A percentile compares a stretch with the other conserved stretches of the same genome.
These are phyloP conservation scores for Belgica antarctica DNA, from an alignment of 2,888 invertebrate genomes.

Conservation along the genomic window DNA sequence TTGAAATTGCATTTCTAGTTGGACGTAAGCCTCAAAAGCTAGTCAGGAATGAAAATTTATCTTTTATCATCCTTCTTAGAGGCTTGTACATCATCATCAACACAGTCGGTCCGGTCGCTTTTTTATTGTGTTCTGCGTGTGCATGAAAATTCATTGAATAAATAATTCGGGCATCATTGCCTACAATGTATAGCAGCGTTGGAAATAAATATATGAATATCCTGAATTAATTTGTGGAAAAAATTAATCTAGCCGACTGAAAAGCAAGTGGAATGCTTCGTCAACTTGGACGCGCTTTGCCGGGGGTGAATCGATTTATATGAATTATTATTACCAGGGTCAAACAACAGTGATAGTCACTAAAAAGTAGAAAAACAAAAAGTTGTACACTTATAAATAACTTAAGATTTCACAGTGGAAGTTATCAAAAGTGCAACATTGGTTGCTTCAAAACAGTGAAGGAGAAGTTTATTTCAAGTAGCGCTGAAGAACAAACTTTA, in stretches of 20 bases:
- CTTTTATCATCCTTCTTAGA: neutral
- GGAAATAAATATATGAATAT: slow-evolving; percentile 24
- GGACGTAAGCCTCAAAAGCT: neutral
- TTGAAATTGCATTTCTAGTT: slow-evolving; percentile 10
- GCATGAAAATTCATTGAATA: neutral
- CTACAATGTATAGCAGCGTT: neutral
- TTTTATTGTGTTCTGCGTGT: neutral
- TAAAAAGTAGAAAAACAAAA: too few species aligned
- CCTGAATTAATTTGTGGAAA: slow-evolving; percentile 42
- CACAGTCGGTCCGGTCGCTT: slow-evolving; percentile 22
- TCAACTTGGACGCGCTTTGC: neutral
- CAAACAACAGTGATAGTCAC: too few species aligned
- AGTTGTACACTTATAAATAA: too few species aligned
- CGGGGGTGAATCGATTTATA: neutral
- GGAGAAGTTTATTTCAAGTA: too few species aligned
- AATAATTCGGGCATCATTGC: neutral
- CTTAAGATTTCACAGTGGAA: too few species aligned
- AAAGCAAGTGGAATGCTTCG: neutral
- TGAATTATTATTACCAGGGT: too few species aligned
- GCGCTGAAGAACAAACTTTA: too few species aligned
- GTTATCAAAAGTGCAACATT: too few species aligned
- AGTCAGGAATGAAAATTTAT: neutral
- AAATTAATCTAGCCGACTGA: slow-evolving; percentile 12
- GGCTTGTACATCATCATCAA: slow-evolving; percentile 32
- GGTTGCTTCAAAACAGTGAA: too few species aligned